A percentile compares a stretch with the other conserved stretches of the same genome.
Evolutionary conservation across 1,140 invertebrate genomes (phyloP).

Genomic region (Ips typographus): DNA sequence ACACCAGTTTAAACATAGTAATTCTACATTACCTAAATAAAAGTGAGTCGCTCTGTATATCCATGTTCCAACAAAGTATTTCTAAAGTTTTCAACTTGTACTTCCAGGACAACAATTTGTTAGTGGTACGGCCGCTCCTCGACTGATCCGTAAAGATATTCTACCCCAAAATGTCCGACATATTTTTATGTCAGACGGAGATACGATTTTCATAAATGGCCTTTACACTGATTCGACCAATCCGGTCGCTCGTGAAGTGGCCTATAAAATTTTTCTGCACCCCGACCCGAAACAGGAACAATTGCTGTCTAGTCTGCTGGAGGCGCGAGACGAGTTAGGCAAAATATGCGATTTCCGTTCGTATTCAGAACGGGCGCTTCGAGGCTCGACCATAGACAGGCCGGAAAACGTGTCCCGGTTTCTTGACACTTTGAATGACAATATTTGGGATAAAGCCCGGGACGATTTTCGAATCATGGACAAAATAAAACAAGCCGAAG

Average conservation of each 20-base stretch:
- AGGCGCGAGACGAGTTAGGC: conserved; percentile 75
- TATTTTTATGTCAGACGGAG: conserved; percentile 58
- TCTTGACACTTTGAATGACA: conserved; percentile 73
- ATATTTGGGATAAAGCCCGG: conserved; percentile 64
- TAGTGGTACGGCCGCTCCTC: conserved; percentile 68
- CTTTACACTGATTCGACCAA: conserved; percentile 81
- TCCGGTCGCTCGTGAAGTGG: conserved; percentile 79
- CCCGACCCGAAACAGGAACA: conserved; percentile 77
- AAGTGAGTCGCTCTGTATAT: too few relatives aligned
- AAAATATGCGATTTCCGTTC: conserved; percentile 83
- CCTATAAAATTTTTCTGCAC: conserved; percentile 83
- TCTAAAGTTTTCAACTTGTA: neutral
- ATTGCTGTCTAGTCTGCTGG: conserved; percentile 71
- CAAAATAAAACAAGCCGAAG: conserved; percentile 67
- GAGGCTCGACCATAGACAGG: conserved; percentile 81
- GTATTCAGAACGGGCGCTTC: conserved; percentile 85
- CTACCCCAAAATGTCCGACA: conserved; percentile 67
- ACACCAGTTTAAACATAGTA: too few relatives aligned
- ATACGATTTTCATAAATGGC: conserved; percentile 73
- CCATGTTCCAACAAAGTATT: neutral
- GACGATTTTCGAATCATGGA: conserved; percentile 74
- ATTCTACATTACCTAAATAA: too few relatives aligned
- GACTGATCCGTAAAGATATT: conserved; percentile 61
- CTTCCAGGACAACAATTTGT: conserved; percentile 82
- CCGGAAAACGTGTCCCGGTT: conserved; percentile 79